A percentile compares a stretch with the other conserved stretches of the same genome.
phyloP scores from a whole-genome alignment of 2,888 invertebrate genomes.

The Rosalia funebris region DNA sequence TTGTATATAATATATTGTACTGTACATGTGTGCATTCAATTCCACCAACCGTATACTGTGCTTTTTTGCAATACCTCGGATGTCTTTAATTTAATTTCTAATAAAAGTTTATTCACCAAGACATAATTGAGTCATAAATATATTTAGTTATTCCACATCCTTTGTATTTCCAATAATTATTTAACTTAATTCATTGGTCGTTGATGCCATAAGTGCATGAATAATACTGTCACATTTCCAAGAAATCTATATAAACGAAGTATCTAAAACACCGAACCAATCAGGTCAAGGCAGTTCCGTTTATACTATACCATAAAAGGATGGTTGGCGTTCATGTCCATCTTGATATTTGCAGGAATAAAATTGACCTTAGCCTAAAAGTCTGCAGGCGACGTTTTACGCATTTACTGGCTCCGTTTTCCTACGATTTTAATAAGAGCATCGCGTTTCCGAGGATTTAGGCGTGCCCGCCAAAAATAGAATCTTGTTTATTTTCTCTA shows the following conservation, averaged over 20 bases:
- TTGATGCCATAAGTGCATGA: no score
- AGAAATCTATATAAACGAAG: background rate
- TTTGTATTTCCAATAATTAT: no score
- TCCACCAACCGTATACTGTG: no score
- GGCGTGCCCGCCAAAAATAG: constrained; percentile 21
- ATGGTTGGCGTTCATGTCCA: constrained; percentile 22
- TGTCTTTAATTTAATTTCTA: no score
- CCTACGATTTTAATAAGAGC: constrained; percentile 2
- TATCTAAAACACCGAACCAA: constrained; percentile 5
- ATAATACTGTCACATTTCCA: constrained; percentile 4
- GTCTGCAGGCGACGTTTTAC: constrained; percentile 1
- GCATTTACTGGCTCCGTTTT: background rate
- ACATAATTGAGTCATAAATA: no score
- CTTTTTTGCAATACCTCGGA: no score
- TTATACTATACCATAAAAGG: constrained; percentile 12
- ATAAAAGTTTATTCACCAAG: no score
- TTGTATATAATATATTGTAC: no score
- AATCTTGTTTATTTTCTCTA: constrained; percentile 21
- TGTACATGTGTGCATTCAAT: no score
- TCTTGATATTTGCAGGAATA: constrained; percentile 10
- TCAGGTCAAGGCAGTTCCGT: constrained; percentile 25
- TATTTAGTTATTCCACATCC: no score
- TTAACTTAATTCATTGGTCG: no score
- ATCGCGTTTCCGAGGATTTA: constrained; percentile 7
- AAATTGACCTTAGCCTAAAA: constrained; percentile 32